Evolutionary conservation across 2,797 vertebrate species (phyloP).

Genomic region (Meriones psammophilus): DNA sequence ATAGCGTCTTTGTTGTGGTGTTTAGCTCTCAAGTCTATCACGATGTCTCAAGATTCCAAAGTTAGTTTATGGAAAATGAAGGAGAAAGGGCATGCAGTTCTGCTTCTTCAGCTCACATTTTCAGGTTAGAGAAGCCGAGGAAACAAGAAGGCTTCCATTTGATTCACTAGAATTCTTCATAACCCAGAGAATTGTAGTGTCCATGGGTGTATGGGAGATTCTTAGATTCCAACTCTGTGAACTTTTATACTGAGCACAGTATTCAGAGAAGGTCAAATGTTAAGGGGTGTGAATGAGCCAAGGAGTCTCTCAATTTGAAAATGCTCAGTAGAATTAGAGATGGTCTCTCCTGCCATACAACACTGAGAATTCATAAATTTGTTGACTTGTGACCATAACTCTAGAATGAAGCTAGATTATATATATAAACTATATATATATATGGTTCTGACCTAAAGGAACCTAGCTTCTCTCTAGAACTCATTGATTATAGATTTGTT

Average conservation of each 20-base stretch:
- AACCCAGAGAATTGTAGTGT: background rate
- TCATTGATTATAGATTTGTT: background rate
- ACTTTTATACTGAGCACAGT: background rate
- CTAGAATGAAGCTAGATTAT: background rate
- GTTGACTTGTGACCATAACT: background rate
- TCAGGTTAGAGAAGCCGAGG: background rate
- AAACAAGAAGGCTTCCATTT: slow-evolving; percentile 1
- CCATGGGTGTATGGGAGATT: background rate
- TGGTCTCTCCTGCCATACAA: background rate
- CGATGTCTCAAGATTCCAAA: slow-evolving; percentile 45
- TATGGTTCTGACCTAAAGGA: background rate
- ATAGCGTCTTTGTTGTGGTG: background rate
- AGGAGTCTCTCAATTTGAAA: slow-evolving; percentile 46
- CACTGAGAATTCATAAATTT: background rate
- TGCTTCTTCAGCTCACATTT: too few relatives aligned
- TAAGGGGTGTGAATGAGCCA: background rate
- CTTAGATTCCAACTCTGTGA: slow-evolving; percentile 1
- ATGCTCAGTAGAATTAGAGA: background rate
- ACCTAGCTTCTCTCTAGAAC: background rate
- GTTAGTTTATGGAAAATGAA: slow-evolving; percentile 33
- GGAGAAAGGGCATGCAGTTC: background rate
- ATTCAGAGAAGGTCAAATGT: background rate
- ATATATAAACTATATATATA: background rate
- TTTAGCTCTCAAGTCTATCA: slow-evolving; percentile 54
- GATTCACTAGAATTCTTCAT: slow-evolving; percentile 21